Evolutionary conservation across 2,113 vertebrate genomes (phyloP), one percentile per base, ranked within the genome.

Genomic region (Alethe castanea): DNA sequence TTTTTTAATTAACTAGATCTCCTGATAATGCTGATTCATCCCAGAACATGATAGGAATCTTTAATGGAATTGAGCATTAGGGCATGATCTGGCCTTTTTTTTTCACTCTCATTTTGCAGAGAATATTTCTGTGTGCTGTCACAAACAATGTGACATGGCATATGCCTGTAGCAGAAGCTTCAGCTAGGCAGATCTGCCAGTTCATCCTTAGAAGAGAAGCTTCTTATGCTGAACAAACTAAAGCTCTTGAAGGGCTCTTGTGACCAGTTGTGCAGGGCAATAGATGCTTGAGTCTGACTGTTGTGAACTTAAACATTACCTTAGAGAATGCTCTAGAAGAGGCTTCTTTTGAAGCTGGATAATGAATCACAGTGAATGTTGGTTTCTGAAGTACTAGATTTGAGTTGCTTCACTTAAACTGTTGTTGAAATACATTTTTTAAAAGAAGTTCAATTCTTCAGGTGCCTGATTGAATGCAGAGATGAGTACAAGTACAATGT

Each of bases 401-500:
- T 38, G 19, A 45, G 44, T 62, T 77, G 64, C 31, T 83, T 88
- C 1, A 1, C 64, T 78, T 69, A 19, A 59, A 17, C 54, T 59
- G 26, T 18, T 66, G 42, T 65, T 50, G 17, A 73, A 77, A 47
- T 70, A 18, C 4, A 2, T 8, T 62, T 64, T 2, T 25, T 50
- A 52, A 72, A 86, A 96, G 66, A 26, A 56, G 31, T 50, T 44
- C 8, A 22, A 52, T 44, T 93, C 50, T 94, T 92, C 83, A 99
- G 99, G 97, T 99, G 99, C 98, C 98, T 99, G 95, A 99, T 99
- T 17, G 99, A 99, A 91, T 99, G 99, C 91, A 98, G 99, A 44
- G 99, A 99, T 33, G 99, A 99, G 94, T 99, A 99, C 97, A 99
- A 99, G 88, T 99, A 99, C 95, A 99, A 99, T 0, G 99, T 99